Evolutionary conservation across 1,140 invertebrate species (phyloP).

Genomic region (Conus ventricosus): DNA sequence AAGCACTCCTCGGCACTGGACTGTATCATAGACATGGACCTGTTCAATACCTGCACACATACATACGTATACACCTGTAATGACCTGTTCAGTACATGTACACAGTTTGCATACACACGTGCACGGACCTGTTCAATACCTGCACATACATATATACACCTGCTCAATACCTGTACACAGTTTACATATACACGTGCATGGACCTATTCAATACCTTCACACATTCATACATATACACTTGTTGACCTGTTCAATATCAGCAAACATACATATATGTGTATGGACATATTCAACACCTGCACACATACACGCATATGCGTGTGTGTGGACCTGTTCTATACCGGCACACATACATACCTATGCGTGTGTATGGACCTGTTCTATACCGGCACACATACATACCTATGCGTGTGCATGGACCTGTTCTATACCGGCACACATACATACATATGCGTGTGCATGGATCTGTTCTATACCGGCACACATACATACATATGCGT

Average conservation of each 20-base stretch:
- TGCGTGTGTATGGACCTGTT: neutral
- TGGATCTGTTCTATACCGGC: neutral
- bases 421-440: neutral
- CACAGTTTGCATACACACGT: neutral
- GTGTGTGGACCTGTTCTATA: neutral
- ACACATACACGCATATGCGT: neutral
- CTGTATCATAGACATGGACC: neutral
- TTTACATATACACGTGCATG: neutral
- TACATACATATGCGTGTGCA: neutral
- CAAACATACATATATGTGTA: neutral
- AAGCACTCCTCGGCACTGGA: conserved; percentile 1
- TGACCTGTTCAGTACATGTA: no score
- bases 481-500: neutral
- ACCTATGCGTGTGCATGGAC: neutral
- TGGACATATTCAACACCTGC: neutral
- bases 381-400: neutral
- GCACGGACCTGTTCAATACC: neutral
- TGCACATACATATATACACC: neutral
- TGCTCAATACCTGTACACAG: no score
- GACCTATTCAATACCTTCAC: neutral
- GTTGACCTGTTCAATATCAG: neutral
- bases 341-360: neutral
- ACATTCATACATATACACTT: neutral
- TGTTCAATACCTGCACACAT: neutral
- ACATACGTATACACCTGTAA: neutral